These are phyloP conservation scores for Tauraco hartlaubi DNA, from an alignment of 2,797 vertebrate species.

Conservation along the genomic window DNA sequence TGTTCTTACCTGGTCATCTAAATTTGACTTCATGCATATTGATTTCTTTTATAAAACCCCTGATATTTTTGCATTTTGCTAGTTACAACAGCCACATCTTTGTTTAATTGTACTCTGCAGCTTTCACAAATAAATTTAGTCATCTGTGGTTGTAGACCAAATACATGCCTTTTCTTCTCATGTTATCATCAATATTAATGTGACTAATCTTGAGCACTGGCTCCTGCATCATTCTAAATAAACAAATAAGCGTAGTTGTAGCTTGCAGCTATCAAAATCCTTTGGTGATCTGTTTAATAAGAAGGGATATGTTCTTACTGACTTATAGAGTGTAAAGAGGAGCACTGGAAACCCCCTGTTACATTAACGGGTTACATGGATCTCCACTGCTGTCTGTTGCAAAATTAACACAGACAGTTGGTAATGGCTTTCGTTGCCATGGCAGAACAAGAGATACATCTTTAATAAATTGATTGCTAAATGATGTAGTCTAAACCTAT, in stretches of 20 bases:
- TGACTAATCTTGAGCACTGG: neutral
- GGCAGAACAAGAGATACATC: neutral
- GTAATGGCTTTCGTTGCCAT: neutral
- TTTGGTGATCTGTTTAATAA: neutral
- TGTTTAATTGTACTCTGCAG: neutral
- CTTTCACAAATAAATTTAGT: slow-evolving; percentile 20
- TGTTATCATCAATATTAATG: neutral
- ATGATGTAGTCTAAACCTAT: neutral
- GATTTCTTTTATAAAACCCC: neutral
- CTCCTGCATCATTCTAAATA: slow-evolving; percentile 2
- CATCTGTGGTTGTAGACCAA: slow-evolving; percentile 29
- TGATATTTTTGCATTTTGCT: neutral
- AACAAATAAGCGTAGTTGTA: neutral
- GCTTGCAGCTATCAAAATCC: neutral
- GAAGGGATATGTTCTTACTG: neutral
- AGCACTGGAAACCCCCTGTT: neutral
- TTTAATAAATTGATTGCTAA: slow-evolving; percentile 13
- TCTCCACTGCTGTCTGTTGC: neutral
- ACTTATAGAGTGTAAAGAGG: neutral
- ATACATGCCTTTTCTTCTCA: neutral
- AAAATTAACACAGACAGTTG: slow-evolving; percentile 3
- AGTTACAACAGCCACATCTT: neutral
- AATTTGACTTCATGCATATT: neutral
- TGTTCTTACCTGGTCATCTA: neutral
- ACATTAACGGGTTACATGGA: neutral